Conservation (phyloP, 2,888 invertebrate genomes). For the Drosophila subsilvestris region DNA sequence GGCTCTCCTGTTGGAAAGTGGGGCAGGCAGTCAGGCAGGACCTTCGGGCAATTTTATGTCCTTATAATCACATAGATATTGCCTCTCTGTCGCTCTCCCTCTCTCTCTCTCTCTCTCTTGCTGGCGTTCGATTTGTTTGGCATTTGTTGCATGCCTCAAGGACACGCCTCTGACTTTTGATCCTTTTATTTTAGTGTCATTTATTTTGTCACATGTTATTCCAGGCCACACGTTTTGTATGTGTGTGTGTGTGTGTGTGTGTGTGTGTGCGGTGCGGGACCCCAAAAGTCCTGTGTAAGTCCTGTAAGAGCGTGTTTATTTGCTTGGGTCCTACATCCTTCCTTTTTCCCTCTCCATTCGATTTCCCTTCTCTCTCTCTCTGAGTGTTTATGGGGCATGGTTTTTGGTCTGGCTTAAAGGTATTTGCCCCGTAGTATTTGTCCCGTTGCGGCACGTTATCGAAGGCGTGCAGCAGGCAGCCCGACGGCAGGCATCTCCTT, state of each 20-base stretch:
- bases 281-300: constrained; percentile 50
- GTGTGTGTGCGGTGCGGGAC: constrained; percentile 22
- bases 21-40: neutral
- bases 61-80: constrained; percentile 68
- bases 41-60: constrained; percentile 60
- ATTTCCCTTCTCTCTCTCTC: neutral
- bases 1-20: neutral
- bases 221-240: constrained; percentile 23
- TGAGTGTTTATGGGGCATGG: constrained; percentile 36
- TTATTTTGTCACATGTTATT: constrained; percentile 73
- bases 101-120: constrained; percentile 30
- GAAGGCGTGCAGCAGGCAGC: constrained; percentile 51
- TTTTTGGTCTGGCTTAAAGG: constrained; percentile 56
- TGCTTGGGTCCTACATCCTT: constrained; percentile 39
- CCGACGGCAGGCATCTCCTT: constrained; percentile 26
- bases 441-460: constrained; percentile 63
- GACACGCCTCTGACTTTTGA: constrained; percentile 58
- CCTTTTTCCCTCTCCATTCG: neutral
- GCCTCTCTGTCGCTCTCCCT: neutral
- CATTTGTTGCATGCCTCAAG: constrained; percentile 71
- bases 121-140: constrained; percentile 69
- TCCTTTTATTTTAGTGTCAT: constrained; percentile 62
- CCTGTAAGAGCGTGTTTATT: constrained; percentile 73
- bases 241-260: constrained; percentile 24
- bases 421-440: constrained; percentile 55